Evolutionary conservation across 1,140 invertebrate species (phyloP).

Genomic region (Alviniconcha marisindica): DNA sequence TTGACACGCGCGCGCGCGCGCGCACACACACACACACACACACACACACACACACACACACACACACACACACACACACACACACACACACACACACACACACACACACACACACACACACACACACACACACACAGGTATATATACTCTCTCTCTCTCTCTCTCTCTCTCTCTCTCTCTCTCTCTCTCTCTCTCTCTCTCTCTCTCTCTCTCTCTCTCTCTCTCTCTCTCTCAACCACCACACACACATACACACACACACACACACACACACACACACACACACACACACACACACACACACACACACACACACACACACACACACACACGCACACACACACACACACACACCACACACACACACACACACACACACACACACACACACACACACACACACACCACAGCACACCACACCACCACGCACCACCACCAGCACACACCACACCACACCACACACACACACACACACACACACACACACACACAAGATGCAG

Average conservation of each 20-base stretch:
- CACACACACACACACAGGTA: background rate
- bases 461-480: too few species aligned
- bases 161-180: background rate
- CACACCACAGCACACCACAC: too few species aligned
- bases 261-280: background rate
- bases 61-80: background rate
- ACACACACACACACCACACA: too few species aligned
- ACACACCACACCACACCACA: too few species aligned
- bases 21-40: background rate
- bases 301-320: too few species aligned
- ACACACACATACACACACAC: slow-evolving; percentile 28
- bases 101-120: background rate
- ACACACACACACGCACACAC: too few species aligned
- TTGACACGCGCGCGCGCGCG: background rate
- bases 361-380: too few species aligned
- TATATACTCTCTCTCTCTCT: background rate
- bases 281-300: too few species aligned
- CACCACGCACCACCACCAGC: too few species aligned
- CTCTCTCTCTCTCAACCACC: background rate
- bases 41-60: background rate
- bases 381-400: too few species aligned
- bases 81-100: too few species aligned
- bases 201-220: background rate
- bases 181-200: background rate
- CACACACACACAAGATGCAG: too few species aligned